A percentile compares a stretch with the other conserved stretches of the same genome.
phyloP scores from a whole-genome alignment of 2,888 invertebrate species.

The Meliscaeva auricollis region DNA sequence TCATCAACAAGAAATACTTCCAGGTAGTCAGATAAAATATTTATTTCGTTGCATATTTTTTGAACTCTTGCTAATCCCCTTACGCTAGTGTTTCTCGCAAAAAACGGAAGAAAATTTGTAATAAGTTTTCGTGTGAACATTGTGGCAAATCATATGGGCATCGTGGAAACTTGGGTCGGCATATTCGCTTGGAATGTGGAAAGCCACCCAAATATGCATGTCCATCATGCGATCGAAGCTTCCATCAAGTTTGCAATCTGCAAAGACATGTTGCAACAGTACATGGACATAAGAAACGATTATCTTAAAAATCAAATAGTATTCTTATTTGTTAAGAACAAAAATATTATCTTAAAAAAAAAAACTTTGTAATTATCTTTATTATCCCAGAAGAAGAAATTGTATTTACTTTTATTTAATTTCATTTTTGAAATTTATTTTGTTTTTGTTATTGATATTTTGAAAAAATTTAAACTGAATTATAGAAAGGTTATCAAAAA shows the following conservation, averaged over 20 bases:
- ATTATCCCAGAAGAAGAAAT: no score
- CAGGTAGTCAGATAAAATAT: slow-evolving; percentile 3
- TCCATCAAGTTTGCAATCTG: slow-evolving; percentile 80
- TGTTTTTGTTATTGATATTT: no score
- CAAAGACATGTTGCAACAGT: slow-evolving; percentile 71
- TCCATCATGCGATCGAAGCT: slow-evolving; percentile 81
- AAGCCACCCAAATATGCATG: slow-evolving; percentile 82
- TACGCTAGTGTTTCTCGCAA: neutral
- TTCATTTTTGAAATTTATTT: no score
- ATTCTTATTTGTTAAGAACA: no score
- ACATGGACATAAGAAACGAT: slow-evolving; percentile 43
- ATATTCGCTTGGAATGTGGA: slow-evolving; percentile 84
- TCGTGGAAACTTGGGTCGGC: slow-evolving; percentile 90
- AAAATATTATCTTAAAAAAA: neutral
- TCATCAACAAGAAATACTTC: neutral
- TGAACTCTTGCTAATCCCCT: no score
- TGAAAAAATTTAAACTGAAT: no score
- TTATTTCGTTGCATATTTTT: no score
- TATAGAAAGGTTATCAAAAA: no score
- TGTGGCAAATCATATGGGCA: slow-evolving; percentile 85
- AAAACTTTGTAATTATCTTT: no score
- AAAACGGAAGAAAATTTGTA: slow-evolving; percentile 2
- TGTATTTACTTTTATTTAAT: no score
- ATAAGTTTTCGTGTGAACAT: slow-evolving; percentile 64
- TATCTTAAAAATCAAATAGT: neutral